Base-by-base conservation (phyloP, 2,113 vertebrate genomes). In the Lophotis ruficrista region DNA sequence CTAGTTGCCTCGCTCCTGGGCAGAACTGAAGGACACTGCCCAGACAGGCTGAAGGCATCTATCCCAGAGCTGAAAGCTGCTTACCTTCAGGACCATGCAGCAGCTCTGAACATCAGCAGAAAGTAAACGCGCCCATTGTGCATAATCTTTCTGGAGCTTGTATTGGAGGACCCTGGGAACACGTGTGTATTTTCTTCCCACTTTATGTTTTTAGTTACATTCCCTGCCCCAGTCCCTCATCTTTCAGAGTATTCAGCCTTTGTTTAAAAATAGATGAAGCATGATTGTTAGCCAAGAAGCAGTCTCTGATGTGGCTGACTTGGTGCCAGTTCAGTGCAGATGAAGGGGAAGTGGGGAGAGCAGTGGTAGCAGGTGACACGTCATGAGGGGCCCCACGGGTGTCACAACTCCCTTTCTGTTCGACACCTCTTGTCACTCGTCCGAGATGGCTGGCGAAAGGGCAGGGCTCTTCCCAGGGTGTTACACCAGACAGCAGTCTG, bases 161-260 rank as follows among this genome's bases (percentile, higher is more conserved):
- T 70, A 22, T 23, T 50, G 37, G 45, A 69, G 81, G 53, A 65
- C 25, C 19, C 22, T 20, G 19, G 76, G 25, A 80, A 41, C 6
- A 8, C 0, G 3, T 28, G 23, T n/a, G 17, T 54, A 28, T 43
- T 71, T 90, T 50, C 47, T 91, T 71, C 51, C 58, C 0, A 0
- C 43, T 65, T 69, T n/a, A 27, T 65, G 47, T n/a, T 58, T 92
- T 71, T 31, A 68, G 43, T 79, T 75, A 10, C 14, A 48, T 62
- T 65, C 53, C 28, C 84, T 95, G 51, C 7, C 21, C 6, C 8
- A 8, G 25, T 54, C 25, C 37, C 27, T 81, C 38, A 27, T 78
- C 47, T 80, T 90, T 62, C 58, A n/a, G 62, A 72, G 14, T 25
- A 23, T 4, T 58, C 37, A 38, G 10, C 70, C 48, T 70, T 85